Conservation (phyloP, 2,113 vertebrate species). For the Erinaceus europaeus region DNA sequence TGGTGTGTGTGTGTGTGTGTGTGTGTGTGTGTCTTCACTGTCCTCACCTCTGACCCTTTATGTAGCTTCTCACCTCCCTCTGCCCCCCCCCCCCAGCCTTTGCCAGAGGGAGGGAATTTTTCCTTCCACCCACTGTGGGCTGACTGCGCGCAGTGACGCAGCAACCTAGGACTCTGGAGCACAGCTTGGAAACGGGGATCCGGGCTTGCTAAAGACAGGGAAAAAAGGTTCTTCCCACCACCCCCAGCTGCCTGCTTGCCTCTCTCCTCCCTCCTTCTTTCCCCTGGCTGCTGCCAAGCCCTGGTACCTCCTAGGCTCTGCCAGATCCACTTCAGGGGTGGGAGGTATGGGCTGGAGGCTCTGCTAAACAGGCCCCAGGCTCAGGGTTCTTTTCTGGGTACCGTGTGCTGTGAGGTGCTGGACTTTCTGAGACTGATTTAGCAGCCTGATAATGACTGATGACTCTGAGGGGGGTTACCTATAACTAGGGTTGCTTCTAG, state of each 20-base stretch:
- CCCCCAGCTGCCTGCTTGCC: constrained; percentile 66
- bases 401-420: neutral
- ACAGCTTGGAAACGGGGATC: constrained; percentile 47
- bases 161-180: constrained; percentile 13
- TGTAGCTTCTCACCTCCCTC: neutral
- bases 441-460: neutral
- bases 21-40: too few relatives aligned
- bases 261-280: constrained; percentile 47
- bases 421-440: neutral
- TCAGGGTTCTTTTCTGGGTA: neutral
- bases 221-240: constrained; percentile 65
- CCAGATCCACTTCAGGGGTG: neutral
- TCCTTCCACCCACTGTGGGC: neutral
- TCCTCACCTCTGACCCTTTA: neutral
- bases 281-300: constrained; percentile 25
- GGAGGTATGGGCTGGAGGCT: neutral
- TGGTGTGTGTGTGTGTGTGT: too few relatives aligned
- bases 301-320: constrained; percentile 28
- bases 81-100: neutral
- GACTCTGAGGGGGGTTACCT: neutral
- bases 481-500: neutral
- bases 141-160: neutral
- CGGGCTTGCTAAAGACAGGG: constrained; percentile 23
- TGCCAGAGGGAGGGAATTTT: neutral
- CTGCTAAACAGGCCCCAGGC: neutral